Percentiles rank a stretch among this genome's conserved stretches.
Conservation (phyloP, 2,113 vertebrate genomes). For the Zootoca vivipara region DNA sequence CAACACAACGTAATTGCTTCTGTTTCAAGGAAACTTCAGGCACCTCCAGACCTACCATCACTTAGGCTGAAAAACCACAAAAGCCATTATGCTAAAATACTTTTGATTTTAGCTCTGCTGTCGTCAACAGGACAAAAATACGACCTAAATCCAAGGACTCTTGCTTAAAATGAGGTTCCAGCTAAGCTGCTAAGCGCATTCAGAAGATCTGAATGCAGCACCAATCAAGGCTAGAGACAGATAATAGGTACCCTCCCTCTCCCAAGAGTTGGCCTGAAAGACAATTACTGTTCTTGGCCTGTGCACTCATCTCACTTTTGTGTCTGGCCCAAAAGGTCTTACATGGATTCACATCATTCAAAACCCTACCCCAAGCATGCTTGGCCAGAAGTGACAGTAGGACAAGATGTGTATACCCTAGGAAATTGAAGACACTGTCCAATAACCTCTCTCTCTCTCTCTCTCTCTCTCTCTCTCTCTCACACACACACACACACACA, state of each 20-base stretch:
- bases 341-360: background rate
- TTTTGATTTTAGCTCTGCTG: conserved; percentile 34
- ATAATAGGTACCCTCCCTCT: background rate
- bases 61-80: conserved; percentile 19
- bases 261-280: background rate
- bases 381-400: background rate
- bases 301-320: background rate
- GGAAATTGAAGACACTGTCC: background rate
- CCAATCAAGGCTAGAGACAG: background rate
- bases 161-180: conserved; percentile 7
- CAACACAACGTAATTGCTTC: conserved; percentile 62
- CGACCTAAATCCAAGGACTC: background rate
- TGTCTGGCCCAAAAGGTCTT: background rate
- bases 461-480: background rate
- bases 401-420: background rate
- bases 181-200: conserved; percentile 27
- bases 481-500: background rate
- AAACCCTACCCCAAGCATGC: background rate
- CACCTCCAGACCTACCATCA: conserved; percentile 58
- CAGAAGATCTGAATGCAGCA: background rate
- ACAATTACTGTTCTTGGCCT: background rate
- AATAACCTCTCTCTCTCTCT: background rate
- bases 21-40: conserved; percentile 32
- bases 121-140: background rate
- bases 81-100: conserved; percentile 34